phyloP scores from a whole-genome alignment of 2,797 vertebrate genomes.

The Hyperoplus lanceolatus region DNA sequence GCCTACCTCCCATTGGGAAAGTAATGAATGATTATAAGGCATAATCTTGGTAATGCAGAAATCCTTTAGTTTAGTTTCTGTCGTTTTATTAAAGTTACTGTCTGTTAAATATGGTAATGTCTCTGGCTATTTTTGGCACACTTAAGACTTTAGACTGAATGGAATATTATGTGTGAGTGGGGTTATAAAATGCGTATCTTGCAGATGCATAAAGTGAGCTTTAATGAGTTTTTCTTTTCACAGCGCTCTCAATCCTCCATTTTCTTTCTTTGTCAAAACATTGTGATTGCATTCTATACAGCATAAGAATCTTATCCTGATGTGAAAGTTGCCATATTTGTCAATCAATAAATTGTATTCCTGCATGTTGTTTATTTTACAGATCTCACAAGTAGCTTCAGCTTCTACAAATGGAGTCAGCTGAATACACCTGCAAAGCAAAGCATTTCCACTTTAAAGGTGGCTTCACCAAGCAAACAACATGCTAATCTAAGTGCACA shows the following conservation, averaged over 20 bases:
- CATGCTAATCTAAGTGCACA: constrained; percentile 23
- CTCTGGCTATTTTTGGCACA: constrained; percentile 62
- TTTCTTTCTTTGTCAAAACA: constrained; percentile 41
- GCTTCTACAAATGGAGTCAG: background rate
- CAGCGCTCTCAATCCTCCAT: constrained; percentile 15
- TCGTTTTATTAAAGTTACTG: constrained; percentile 77
- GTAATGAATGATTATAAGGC: constrained; percentile 86
- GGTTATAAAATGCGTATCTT: constrained; percentile 61
- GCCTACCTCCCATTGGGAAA: constrained; percentile 84
- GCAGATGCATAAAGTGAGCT: constrained; percentile 54
- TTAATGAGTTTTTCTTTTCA: constrained; percentile 43
- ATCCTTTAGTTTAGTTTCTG: constrained; percentile 79
- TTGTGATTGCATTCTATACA: constrained; percentile 32
- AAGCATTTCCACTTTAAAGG: constrained; percentile 23
- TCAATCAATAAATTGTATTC: constrained; percentile 8
- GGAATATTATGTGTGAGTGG: constrained; percentile 7
- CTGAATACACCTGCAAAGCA: background rate
- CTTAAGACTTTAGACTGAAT: constrained; percentile 43
- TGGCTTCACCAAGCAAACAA: constrained; percentile 35
- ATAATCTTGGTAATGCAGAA: constrained; percentile 85
- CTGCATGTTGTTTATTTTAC: constrained; percentile 21
- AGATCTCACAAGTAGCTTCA: constrained; percentile 26
- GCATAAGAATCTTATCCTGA: constrained; percentile 12
- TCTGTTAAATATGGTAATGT: constrained; percentile 70
- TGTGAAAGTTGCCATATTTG: constrained; percentile 10